Base-by-base conservation (phyloP, 2,113 vertebrate species). In the Clarias magur region DNA sequence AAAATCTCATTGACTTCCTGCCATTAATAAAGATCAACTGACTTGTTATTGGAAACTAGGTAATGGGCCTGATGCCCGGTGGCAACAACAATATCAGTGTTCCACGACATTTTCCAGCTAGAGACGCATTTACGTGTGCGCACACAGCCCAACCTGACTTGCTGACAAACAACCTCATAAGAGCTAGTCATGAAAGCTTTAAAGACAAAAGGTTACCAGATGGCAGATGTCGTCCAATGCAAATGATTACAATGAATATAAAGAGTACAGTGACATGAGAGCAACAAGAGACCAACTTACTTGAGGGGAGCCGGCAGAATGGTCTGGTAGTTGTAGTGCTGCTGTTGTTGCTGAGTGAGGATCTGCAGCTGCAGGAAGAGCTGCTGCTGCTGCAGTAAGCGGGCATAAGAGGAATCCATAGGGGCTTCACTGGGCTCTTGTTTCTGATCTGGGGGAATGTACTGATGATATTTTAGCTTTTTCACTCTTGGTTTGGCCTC, bases 301-400 rank as follows among this genome's bases (percentile, higher is more conserved):
- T 97, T 97, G 91, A 96, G 94, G 0, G 96, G 96, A 6, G 97
- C 96, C 9, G 97, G 96, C 16, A 97, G 94, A 91, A 97, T 97
- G 82, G 97, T 92, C 94, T 97, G 97, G 94, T 97, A 97, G 94
- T 96, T 97, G 95, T 97, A 97, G 95, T 96, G 97, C 72, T 97
- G 96, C 78, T 99, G 98, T 92, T 99, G 98, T 82, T 99, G 98
- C 92, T 99, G 98, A 95, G 97, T 99, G 91, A 99, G 94, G 94
- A 99, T 99, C 95, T 99, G 98, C 79, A 99, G 96, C 95, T 99
- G 98, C 82, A 99, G 95, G 93, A 99, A 99, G 42, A 99, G 96
- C 92, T 99, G 98, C 92, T 99, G 98, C 84, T 99, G 98, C 91
- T 99, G 97, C 65, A 99, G 96, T 87, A 99, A 95, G 67, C 97